Percentiles rank a stretch among this genome's conserved stretches.
These are phyloP conservation scores for Drosophila bocqueti DNA, from an alignment of 1,140 invertebrate genomes.

Conservation along the genomic window DNA sequence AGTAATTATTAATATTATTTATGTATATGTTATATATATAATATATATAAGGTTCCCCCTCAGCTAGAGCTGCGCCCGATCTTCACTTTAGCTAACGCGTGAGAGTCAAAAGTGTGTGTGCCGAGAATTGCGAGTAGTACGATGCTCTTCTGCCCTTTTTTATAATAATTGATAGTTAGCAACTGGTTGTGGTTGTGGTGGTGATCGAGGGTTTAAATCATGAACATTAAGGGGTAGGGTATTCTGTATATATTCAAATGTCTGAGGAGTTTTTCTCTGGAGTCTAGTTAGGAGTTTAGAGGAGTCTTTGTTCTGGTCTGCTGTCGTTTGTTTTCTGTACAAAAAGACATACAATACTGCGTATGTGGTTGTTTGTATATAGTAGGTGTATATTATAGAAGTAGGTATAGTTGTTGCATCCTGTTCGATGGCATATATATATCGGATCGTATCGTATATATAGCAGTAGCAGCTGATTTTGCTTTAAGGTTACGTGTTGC, in stretches of 20 bases:
- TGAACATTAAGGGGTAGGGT: not conserved
- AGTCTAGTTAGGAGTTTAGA: slow-evolving; percentile 66
- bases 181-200: slow-evolving; percentile 24
- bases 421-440: slow-evolving; percentile 24
- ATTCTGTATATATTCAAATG: slow-evolving; percentile 11
- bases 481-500: slow-evolving; percentile 33
- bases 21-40: slow-evolving; percentile 61
- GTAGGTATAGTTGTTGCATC: slow-evolving; percentile 61
- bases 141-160: slow-evolving; percentile 18
- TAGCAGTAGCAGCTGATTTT: slow-evolving; percentile 63
- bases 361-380: slow-evolving; percentile 79
- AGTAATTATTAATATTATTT: slow-evolving; percentile 69
- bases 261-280: slow-evolving; percentile 37
- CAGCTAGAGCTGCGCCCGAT: slow-evolving; percentile 37
- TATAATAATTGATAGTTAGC: slow-evolving; percentile 44
- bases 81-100: slow-evolving; percentile 56
- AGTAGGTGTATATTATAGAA: slow-evolving; percentile 61
- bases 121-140: slow-evolving; percentile 43
- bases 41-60: slow-evolving; percentile 56
- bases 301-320: slow-evolving; percentile 60
- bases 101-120: slow-evolving; percentile 80
- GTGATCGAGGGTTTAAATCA: slow-evolving; percentile 5
- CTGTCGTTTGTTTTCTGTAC: slow-evolving; percentile 62
- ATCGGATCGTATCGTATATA: slow-evolving; percentile 34
- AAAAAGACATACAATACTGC: slow-evolving; percentile 79